Percentiles rank a stretch among this genome's conserved stretches.
phyloP scores from a whole-genome alignment of 2,888 invertebrate genomes.

The Criorhina ranunculi region DNA sequence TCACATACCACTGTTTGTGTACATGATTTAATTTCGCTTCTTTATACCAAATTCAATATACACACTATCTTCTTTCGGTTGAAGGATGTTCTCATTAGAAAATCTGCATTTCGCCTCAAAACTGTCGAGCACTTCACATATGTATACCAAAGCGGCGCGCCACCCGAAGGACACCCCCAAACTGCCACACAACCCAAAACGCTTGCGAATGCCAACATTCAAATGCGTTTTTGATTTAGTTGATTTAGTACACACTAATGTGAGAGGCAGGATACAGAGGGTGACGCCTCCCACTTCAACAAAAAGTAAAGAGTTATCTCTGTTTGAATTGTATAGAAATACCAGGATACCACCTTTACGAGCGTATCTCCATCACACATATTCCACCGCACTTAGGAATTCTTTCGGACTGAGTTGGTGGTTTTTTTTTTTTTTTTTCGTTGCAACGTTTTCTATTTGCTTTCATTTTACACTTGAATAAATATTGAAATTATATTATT shows the following conservation, averaged over 20 bases:
- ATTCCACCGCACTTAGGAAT: conserved; percentile 28
- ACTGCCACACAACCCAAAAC: conserved; percentile 14
- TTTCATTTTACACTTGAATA: conserved; percentile 72
- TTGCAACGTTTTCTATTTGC: conserved; percentile 66
- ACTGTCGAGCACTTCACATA: conserved; percentile 8
- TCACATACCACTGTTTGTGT: conserved; percentile 18
- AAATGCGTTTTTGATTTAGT: conserved; percentile 76
- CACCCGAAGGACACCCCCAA: background rate
- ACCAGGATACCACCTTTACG: conserved; percentile 32
- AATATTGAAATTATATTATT: conserved; percentile 76
- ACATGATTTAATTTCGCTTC: conserved; percentile 63
- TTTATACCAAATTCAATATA: conserved; percentile 31
- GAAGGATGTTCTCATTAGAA: conserved; percentile 49
- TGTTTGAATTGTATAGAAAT: conserved; percentile 33
- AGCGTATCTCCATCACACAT: conserved; percentile 25
- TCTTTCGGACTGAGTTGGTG: conserved; percentile 20
- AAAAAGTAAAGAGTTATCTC: conserved; percentile 53
- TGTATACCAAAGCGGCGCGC: background rate
- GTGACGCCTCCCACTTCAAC: background rate
- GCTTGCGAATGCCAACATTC: conserved; percentile 52
- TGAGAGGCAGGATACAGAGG: conserved; percentile 5
- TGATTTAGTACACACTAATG: conserved; percentile 63
- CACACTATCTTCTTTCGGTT: conserved; percentile 39
- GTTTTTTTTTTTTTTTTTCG: conserved; percentile 38
- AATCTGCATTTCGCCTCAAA: conserved; percentile 51